These are phyloP conservation scores for Poecilia picta DNA, from an alignment of 2,797 vertebrate genomes.

Conservation along the genomic window DNA sequence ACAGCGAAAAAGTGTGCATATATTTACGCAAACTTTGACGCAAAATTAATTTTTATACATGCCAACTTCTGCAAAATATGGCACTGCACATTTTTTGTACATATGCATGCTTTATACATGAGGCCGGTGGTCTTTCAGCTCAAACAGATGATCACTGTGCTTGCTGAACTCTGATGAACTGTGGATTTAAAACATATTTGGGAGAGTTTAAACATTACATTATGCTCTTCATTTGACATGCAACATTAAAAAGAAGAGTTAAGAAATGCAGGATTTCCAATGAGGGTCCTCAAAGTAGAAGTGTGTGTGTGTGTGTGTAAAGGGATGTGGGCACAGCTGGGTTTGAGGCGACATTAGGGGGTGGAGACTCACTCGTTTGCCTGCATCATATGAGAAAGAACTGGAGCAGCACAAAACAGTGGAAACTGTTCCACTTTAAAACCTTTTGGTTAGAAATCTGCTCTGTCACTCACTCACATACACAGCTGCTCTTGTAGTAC, in stretches of 20 bases:
- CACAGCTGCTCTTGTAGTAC: constrained; percentile 15
- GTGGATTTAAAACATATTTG: not conserved
- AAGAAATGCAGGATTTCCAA: not conserved
- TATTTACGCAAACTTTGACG: too few relatives aligned
- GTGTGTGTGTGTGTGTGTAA: not conserved
- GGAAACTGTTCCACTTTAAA: constrained; percentile 33
- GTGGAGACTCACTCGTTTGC: constrained; percentile 68
- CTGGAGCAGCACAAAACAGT: constrained; percentile 42
- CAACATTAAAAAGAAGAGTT: not conserved
- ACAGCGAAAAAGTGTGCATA: too few relatives aligned
- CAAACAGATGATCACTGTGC: not conserved
- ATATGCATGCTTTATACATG: too few relatives aligned
- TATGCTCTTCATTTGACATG: not conserved
- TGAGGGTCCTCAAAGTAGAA: constrained; percentile 18
- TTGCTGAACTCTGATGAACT: not conserved
- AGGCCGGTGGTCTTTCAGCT: not conserved
- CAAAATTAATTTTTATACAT: too few relatives aligned
- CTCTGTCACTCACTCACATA: constrained; percentile 32
- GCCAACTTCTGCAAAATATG: too few relatives aligned
- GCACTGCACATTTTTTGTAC: too few relatives aligned
- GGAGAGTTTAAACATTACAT: not conserved
- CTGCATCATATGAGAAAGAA: constrained; percentile 54
- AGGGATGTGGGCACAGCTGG: constrained; percentile 71
- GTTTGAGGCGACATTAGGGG: constrained; percentile 71
- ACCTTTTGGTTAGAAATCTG: constrained; percentile 58